Conservation (phyloP, 2,797 vertebrate genomes). For the Anguilla marmorata region DNA sequence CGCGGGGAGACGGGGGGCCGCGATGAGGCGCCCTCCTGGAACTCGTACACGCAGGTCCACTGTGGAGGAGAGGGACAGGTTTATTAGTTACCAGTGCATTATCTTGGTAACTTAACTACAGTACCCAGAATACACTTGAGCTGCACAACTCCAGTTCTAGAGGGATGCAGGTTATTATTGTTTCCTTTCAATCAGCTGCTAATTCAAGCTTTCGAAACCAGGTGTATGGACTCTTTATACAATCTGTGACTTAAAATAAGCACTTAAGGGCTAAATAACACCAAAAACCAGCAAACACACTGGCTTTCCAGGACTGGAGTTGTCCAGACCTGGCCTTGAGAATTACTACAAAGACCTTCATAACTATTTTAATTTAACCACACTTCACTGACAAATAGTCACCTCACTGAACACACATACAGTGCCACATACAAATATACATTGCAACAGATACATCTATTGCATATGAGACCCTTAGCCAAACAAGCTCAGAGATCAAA, state of each 20-base stretch:
- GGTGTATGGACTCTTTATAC: neutral
- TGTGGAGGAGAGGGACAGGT: slow-evolving; percentile 53
- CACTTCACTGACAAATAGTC: neutral
- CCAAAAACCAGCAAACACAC: too few relatives aligned
- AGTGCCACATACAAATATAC: neutral
- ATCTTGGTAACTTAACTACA: neutral
- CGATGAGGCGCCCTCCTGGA: slow-evolving; percentile 92
- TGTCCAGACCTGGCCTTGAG: neutral
- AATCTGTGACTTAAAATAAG: too few relatives aligned
- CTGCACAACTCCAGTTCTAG: neutral
- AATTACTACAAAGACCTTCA: neutral
- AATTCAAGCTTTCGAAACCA: too few relatives aligned
- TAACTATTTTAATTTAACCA: neutral
- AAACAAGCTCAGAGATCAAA: neutral
- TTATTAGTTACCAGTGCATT: neutral
- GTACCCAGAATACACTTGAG: neutral
- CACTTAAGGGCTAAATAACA: too few relatives aligned
- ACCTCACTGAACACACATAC: neutral
- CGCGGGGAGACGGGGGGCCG: slow-evolving; percentile 86
- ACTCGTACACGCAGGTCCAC: slow-evolving; percentile 99
- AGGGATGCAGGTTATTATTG: too few relatives aligned
- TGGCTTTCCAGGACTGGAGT: too few relatives aligned
- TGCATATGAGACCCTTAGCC: neutral
- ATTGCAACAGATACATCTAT: neutral
- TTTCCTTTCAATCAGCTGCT: too few relatives aligned